Base-by-base conservation (phyloP, 2,797 vertebrate genomes). In the Yasuhikotakia modesta region DNA sequence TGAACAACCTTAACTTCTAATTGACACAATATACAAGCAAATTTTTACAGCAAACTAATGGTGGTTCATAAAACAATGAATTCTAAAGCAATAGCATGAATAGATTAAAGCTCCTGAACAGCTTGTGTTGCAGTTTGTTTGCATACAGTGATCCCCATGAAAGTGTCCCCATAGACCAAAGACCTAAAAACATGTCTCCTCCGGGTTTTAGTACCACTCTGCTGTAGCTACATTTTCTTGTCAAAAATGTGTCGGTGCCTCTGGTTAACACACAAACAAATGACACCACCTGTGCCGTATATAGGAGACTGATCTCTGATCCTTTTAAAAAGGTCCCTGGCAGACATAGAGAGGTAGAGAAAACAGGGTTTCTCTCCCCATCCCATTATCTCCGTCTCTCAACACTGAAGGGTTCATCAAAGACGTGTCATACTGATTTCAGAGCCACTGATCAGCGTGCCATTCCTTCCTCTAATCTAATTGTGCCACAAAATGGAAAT, bases 401-500 rank as follows among this genome's bases (percentile, higher is more conserved):
- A 55, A 73, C 70, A 67, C 58, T 79, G 76, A 81, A 81, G 84
- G 76, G 72, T 81, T 85, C 81, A 81, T 81, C 79, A 81, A 81
- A 81, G 84, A 79, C 60, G 14, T 63, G 83, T 79, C 82, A 50
- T 81, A 71, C 81, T 79, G 79, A 83, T 84, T 81, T 84, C 73
- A 78, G 79, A 83, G 81, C 70, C 83, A 73, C 73, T 67, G 80
- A 53, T 79, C 73, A 81, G 83, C 78, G 77, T 82, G 82, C 58
- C 79, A 65, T 84, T 81, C 84, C 81, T 85, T 84, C 82, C 78
- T 81, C 81, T 84, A 84, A 86, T 86, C 79, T 83, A 86, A 86
- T 84, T 84, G 81, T 84, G 77, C 73, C 66, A 70, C 79, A 83
- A 86, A 86, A 84, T 83, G 78, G 81, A 82, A 86, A 76, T 84